phyloP scores from a whole-genome alignment of 2,113 vertebrate genomes.

The Coregonus clupeaformis region DNA sequence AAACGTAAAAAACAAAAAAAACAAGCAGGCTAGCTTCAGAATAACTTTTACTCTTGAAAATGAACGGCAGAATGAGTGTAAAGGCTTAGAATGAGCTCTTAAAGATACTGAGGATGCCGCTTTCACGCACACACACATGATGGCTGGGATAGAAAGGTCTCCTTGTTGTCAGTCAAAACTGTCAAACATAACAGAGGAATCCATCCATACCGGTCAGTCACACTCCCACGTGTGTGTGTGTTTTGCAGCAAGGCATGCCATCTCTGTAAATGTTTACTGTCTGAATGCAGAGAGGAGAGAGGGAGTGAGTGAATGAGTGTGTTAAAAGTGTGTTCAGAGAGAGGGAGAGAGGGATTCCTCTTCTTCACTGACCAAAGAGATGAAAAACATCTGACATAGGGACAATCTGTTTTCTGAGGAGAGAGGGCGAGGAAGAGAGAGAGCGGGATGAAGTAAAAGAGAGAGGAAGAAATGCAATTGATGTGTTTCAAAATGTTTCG shows the following conservation, averaged over 20 bases:
- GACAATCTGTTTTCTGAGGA: background rate
- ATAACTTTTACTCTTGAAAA: too few relatives aligned
- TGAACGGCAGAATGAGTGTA: too few relatives aligned
- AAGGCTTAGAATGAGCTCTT: too few relatives aligned
- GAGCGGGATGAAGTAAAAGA: conserved; percentile 10
- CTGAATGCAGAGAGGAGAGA: conserved; percentile 16
- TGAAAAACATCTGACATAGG: too few relatives aligned
- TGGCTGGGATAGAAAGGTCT: background rate
- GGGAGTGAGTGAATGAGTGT: conserved; percentile 4
- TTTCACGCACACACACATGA: background rate
- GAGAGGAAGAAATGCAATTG: background rate
- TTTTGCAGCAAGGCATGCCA: conserved; percentile 1
- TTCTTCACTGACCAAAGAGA: too few relatives aligned
- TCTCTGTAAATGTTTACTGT: conserved; percentile 61
- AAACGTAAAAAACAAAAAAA: too few relatives aligned
- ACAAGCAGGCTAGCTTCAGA: too few relatives aligned
- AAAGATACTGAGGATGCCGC: background rate
- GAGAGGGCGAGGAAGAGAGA: conserved; percentile 6
- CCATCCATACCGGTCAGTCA: background rate
- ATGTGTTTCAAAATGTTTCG: too few relatives aligned
- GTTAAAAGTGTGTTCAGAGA: too few relatives aligned
- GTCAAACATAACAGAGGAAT: conserved; percentile 15
- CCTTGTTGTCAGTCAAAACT: conserved; percentile 16
- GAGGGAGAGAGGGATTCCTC: too few relatives aligned
- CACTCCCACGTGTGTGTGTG: background rate